A percentile compares a stretch with the other conserved stretches of the same genome.
phyloP scores from a whole-genome alignment of 1,140 invertebrate species.

The Berghia stephanieae region DNA sequence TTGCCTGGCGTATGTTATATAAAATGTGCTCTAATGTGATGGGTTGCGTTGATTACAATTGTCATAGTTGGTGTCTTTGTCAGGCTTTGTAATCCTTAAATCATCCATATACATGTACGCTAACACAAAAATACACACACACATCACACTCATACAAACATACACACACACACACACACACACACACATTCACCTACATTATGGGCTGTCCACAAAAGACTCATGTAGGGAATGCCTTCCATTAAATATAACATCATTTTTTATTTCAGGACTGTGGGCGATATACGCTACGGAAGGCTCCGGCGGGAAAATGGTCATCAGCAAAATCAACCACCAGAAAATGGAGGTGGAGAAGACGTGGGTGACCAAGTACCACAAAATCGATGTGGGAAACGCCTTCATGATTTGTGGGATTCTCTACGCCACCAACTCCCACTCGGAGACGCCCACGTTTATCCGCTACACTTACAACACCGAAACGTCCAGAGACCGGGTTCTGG shows the following conservation, averaged over 20 bases:
- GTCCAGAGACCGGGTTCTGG: slow-evolving; percentile 41
- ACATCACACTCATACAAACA: too few relatives aligned
- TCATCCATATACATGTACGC: too few relatives aligned
- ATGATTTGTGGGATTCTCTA: slow-evolving; percentile 61
- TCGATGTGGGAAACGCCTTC: slow-evolving; percentile 53
- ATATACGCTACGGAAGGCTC: slow-evolving; percentile 51
- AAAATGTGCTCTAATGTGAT: too few relatives aligned
- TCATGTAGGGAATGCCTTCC: background rate
- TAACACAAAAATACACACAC: too few relatives aligned
- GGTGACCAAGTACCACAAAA: slow-evolving; percentile 53
- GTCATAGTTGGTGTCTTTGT: too few relatives aligned
- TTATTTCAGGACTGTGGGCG: slow-evolving; percentile 53
- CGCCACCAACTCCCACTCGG: slow-evolving; percentile 49
- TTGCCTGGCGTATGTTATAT: too few relatives aligned
- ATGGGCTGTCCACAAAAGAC: too few relatives aligned
- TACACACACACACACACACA: too few relatives aligned
- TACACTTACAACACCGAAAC: slow-evolving; percentile 56
- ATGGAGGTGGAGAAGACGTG: slow-evolving; percentile 51
- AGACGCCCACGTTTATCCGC: slow-evolving; percentile 52
- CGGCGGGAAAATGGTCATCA: slow-evolving; percentile 55
- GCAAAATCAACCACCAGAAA: slow-evolving; percentile 47
- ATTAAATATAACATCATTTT: background rate
- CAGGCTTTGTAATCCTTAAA: too few relatives aligned
- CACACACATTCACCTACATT: too few relatives aligned
- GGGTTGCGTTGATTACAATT: too few relatives aligned